Evolutionary conservation across 2,888 invertebrate species (phyloP).

Genomic region (Stenolophus ochropezus): DNA sequence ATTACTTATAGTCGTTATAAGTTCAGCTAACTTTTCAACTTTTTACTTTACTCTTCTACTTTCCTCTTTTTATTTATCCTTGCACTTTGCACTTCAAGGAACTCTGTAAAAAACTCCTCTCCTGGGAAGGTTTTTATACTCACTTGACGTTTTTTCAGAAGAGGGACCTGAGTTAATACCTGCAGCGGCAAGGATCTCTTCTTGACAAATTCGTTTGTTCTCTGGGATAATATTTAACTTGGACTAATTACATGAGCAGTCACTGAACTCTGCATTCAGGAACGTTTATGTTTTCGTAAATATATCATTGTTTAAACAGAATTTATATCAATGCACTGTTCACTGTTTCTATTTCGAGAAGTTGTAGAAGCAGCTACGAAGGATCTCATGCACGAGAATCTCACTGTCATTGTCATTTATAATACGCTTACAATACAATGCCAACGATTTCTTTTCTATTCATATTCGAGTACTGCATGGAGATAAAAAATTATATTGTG

Average conservation of each 20-base stretch:
- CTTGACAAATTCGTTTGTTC: conserved; percentile 1
- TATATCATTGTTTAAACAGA: too few relatives aligned
- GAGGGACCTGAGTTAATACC: neutral
- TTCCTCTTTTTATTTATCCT: conserved; percentile 39
- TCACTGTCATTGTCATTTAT: neutral
- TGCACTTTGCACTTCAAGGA: neutral
- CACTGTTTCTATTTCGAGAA: neutral
- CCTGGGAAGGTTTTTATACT: conserved; percentile 23
- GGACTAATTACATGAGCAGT: neutral
- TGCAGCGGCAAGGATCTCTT: neutral
- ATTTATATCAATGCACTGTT: too few relatives aligned
- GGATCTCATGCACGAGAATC: neutral
- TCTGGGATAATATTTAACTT: neutral
- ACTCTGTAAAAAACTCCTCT: conserved; percentile 13
- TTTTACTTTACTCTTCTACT: conserved; percentile 26
- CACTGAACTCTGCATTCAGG: neutral
- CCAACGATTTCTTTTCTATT: neutral
- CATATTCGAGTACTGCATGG: neutral
- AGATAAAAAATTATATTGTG: neutral
- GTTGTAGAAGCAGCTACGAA: neutral
- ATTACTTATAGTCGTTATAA: conserved; percentile 41
- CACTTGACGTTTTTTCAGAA: conserved; percentile 23
- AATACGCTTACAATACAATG: neutral
- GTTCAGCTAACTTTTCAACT: conserved; percentile 35
- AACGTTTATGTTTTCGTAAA: too few relatives aligned